phyloP scores from a whole-genome alignment of 2,113 vertebrate species.

The Epinephelus moara region DNA sequence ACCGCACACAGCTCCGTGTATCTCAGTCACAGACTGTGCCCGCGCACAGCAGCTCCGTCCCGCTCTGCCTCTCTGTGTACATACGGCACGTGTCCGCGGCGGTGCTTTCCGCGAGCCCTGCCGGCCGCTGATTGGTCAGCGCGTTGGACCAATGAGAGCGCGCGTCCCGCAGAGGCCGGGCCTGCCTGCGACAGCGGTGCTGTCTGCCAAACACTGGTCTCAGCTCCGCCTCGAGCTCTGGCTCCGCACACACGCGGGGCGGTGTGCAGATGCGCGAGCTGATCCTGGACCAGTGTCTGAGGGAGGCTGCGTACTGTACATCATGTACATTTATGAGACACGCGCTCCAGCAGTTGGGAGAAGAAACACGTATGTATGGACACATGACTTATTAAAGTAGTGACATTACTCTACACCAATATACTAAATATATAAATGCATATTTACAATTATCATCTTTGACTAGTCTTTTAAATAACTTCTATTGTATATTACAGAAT shows the following conservation, averaged over 20 bases:
- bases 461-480: no score
- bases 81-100: constrained; percentile 77
- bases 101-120: constrained; percentile 57
- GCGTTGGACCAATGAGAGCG: constrained; percentile 63
- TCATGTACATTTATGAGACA: constrained; percentile 6
- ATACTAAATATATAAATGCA: no score
- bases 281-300: constrained; percentile 18
- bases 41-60: neutral
- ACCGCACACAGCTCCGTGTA: neutral
- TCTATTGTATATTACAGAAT: no score
- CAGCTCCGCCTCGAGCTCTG: constrained; percentile 18
- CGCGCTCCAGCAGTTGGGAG: neutral
- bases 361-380: neutral
- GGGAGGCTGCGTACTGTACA: neutral
- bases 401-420: neutral
- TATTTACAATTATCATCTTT: no score
- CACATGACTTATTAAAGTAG: neutral
- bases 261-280: neutral
- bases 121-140: constrained; percentile 70
- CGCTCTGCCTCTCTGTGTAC: constrained; percentile 33
- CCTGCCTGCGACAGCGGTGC: neutral
- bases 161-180: neutral
- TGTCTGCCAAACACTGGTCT: constrained; percentile 4
- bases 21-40: neutral
- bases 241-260: neutral